Evolutionary conservation across 2,797 vertebrate genomes (phyloP).

Genomic region (Sus cebifrons): DNA sequence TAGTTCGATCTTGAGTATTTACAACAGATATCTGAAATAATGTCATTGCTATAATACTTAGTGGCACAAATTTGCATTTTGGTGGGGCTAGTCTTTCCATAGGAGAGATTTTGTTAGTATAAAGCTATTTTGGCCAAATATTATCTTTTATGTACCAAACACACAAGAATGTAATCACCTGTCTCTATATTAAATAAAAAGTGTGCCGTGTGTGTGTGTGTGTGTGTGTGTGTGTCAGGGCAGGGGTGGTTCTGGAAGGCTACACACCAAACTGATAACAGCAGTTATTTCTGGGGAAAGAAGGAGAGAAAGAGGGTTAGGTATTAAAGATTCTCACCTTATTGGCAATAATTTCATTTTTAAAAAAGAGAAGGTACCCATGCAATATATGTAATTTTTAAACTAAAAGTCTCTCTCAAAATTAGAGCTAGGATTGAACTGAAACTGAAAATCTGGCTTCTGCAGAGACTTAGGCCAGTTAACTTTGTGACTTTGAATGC

Average conservation of each 20-base stretch:
- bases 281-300: not conserved
- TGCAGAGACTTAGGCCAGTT: slow-evolving; percentile 30
- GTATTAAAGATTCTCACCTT: slow-evolving; percentile 25
- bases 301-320: not conserved
- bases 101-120: not conserved
- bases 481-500: not conserved
- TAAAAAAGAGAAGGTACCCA: slow-evolving; percentile 19
- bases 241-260: not conserved
- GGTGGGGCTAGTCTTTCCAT: not conserved
- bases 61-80: not conserved
- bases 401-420: slow-evolving; percentile 37
- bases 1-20: not conserved
- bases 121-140: slow-evolving; percentile 10
- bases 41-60: not conserved
- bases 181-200: not conserved
- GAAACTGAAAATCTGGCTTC: slow-evolving; percentile 21
- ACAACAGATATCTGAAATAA: not conserved
- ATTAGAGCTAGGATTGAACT: slow-evolving; percentile 23
- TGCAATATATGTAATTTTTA: not conserved
- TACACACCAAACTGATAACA: not conserved
- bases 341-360: not conserved
- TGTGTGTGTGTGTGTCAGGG: not conserved
- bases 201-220: not conserved
- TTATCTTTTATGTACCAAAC: not conserved
- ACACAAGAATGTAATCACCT: not conserved